These are phyloP conservation scores for Gortyna flavago DNA, from an alignment of 2,888 invertebrate species.

Conservation along the genomic window DNA sequence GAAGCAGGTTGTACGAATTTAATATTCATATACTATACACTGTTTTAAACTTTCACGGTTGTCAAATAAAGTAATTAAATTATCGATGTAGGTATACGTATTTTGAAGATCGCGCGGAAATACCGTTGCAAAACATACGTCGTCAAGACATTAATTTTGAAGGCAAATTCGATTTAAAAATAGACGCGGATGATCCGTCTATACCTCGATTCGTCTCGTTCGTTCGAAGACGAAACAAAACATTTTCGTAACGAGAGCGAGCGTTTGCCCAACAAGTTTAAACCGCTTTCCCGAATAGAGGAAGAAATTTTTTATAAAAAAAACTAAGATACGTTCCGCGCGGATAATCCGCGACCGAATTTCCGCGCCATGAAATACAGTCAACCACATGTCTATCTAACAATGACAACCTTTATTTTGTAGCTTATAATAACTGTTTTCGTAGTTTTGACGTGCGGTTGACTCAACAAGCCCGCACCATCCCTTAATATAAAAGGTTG, in stretches of 20 bases:
- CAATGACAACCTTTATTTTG: background rate
- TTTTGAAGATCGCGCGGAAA: background rate
- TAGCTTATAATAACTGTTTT: background rate
- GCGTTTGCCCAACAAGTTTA: background rate
- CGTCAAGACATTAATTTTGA: background rate
- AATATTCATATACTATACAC: background rate
- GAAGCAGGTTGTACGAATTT: slow-evolving; percentile 25
- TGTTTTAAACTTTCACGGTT: background rate
- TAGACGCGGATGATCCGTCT: background rate
- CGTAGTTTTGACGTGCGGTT: background rate
- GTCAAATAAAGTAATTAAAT: background rate
- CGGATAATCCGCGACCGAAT: background rate
- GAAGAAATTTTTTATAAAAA: background rate
- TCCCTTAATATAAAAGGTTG: background rate
- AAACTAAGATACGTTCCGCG: background rate
- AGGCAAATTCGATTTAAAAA: background rate
- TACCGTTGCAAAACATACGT: background rate
- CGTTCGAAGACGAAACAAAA: background rate
- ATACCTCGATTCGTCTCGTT: background rate
- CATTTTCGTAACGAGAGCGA: background rate
- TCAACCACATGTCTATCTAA: too few species aligned
- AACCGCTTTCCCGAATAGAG: background rate
- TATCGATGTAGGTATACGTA: background rate
- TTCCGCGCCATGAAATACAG: background rate
- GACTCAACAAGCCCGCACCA: background rate